A percentile compares a stretch with the other conserved stretches of the same genome.
Conservation (phyloP, 2,888 invertebrate genomes). For the Drosophila mercatorum region DNA sequence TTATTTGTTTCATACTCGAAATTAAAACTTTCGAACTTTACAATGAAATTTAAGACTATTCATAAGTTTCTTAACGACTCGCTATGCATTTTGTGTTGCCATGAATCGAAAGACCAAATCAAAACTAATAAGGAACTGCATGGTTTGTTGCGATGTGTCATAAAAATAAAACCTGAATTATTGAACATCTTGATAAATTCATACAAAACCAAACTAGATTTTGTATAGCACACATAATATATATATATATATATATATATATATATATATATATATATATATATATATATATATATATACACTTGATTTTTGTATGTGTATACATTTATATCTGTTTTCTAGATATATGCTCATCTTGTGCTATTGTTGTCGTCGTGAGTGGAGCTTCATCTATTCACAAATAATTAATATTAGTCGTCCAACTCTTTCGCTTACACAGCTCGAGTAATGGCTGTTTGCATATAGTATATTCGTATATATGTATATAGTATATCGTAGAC, state of each 20-base stretch:
- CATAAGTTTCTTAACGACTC: constrained; percentile 1
- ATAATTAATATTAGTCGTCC: constrained; percentile 11
- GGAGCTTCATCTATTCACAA: constrained; percentile 9
- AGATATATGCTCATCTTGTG: not conserved
- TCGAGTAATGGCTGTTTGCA: constrained; percentile 24
- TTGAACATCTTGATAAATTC: constrained; percentile 23
- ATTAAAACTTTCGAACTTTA: not conserved
- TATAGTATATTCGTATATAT: not conserved
- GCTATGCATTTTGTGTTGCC: constrained; percentile 6
- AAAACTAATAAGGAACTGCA: constrained; percentile 50
- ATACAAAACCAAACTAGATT: constrained; percentile 43
- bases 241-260: not conserved
- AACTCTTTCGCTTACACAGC: constrained; percentile 13
- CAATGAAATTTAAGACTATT: constrained; percentile 10
- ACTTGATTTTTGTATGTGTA: no score
- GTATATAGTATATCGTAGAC: not conserved
- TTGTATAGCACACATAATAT: constrained; percentile 4
- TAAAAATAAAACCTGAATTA: constrained; percentile 38
- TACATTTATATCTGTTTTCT: not conserved
- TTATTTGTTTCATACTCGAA: not conserved
- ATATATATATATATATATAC: not conserved
- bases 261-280: not conserved
- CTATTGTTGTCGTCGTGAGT: constrained; percentile 10
- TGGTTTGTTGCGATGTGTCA: constrained; percentile 23
- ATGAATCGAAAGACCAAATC: constrained; percentile 20